phyloP scores from a whole-genome alignment of 2,797 vertebrate species.

The Sarcophilus harrisii region DNA sequence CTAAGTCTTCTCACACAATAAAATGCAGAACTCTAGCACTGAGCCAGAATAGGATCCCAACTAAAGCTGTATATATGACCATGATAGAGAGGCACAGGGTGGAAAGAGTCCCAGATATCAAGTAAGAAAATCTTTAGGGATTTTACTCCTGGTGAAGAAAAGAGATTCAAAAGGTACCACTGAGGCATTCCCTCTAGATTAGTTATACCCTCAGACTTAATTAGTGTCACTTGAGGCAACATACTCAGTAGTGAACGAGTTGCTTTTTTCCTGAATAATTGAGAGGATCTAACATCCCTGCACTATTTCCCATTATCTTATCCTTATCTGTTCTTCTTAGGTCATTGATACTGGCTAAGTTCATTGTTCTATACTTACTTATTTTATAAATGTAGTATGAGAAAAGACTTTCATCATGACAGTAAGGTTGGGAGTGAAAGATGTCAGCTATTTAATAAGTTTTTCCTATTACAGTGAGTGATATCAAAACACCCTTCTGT shows the following conservation, averaged over 20 bases:
- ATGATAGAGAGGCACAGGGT: not conserved
- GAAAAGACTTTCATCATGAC: not conserved
- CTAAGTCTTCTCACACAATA: not conserved
- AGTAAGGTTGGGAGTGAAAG: not conserved
- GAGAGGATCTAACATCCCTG: not conserved
- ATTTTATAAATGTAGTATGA: not conserved
- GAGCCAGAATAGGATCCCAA: not conserved
- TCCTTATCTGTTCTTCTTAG: not conserved
- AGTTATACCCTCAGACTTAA: conserved; percentile 46
- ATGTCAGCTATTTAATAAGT: not conserved
- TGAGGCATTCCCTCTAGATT: not conserved
- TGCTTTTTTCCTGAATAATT: not conserved
- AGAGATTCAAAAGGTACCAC: not conserved
- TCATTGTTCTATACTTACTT: not conserved
- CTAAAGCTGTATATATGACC: not conserved
- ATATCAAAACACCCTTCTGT: not conserved
- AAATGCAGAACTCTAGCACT: not conserved
- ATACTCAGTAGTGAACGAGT: not conserved
- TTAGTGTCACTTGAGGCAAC: conserved; percentile 1
- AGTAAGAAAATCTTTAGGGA: not conserved
- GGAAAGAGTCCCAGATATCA: not conserved
- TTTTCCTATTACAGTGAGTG: conserved; percentile 6
- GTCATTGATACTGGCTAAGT: not conserved
- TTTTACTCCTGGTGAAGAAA: not conserved
- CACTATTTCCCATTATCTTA: not conserved